phyloP scores from a whole-genome alignment of 2,888 invertebrate genomes.

The Lasioglossum lativentre region DNA sequence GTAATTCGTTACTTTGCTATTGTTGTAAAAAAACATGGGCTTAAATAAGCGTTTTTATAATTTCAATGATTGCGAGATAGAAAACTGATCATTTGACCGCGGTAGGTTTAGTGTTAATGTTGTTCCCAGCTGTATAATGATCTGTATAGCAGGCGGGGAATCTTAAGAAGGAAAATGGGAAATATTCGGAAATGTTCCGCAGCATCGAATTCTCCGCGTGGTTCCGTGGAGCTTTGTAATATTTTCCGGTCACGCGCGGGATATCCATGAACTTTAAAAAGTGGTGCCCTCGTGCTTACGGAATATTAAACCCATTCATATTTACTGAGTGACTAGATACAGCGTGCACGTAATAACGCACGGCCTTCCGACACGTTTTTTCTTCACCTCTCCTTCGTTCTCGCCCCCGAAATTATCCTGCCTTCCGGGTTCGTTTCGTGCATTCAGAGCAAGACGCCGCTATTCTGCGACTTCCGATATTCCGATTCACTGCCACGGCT shows the following conservation, averaged over 20 bases:
- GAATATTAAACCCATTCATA: conserved; percentile 82
- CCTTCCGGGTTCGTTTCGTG: conserved; percentile 33
- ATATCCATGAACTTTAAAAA: conserved; percentile 81
- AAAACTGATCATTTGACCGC: too few relatives aligned
- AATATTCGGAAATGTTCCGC: not conserved
- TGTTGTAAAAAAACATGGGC: too few relatives aligned
- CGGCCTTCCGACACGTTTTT: conserved; percentile 20
- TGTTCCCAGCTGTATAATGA: not conserved
- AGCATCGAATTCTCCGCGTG: conserved; percentile 23
- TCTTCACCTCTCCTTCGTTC: not conserved
- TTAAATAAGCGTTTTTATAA: too few relatives aligned
- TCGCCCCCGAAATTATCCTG: conserved; percentile 19
- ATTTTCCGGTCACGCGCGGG: conserved; percentile 77
- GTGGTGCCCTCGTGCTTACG: conserved; percentile 80
- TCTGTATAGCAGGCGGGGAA: not conserved
- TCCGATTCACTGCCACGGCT: conserved; percentile 24
- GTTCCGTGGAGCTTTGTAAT: conserved; percentile 71
- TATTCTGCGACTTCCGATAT: conserved; percentile 44
- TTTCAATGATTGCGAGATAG: too few relatives aligned
- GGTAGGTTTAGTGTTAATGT: not conserved
- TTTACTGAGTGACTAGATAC: conserved; percentile 76
- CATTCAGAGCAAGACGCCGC: conserved; percentile 37
- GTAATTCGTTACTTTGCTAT: too few relatives aligned
- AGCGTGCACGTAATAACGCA: conserved; percentile 73
- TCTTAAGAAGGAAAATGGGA: not conserved